A percentile compares a stretch with the other conserved stretches of the same genome.
Conservation (phyloP, 2,888 invertebrate genomes). For the Pinctada fucata region DNA sequence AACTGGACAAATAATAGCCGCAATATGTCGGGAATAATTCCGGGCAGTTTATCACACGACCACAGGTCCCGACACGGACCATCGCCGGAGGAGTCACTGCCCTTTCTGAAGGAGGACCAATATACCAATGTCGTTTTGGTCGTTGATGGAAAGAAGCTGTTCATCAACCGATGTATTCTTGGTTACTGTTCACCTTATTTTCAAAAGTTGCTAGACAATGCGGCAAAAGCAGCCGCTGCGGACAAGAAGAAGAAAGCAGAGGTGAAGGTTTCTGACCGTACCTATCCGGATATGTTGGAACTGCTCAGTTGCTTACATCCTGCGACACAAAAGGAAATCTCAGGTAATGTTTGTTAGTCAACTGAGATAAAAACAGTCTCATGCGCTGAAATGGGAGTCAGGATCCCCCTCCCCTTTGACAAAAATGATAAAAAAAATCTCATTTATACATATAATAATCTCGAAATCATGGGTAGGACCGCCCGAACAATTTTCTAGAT, state of each 20-base stretch:
- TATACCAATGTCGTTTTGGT: slow-evolving; percentile 34
- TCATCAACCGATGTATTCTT: slow-evolving; percentile 27
- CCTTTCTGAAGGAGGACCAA: slow-evolving; percentile 39
- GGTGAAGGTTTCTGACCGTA: slow-evolving; percentile 28
- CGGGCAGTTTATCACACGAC: not conserved
- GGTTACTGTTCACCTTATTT: slow-evolving; percentile 34
- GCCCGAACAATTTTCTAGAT: too few relatives aligned
- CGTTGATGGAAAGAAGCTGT: slow-evolving; percentile 36
- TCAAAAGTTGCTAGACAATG: slow-evolving; percentile 30
- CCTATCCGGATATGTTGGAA: slow-evolving; percentile 32
- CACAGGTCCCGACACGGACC: not conserved
- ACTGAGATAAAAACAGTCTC: too few relatives aligned
- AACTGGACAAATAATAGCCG: too few relatives aligned
- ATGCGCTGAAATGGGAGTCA: too few relatives aligned
- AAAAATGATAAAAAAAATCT: too few relatives aligned
- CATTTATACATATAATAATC: too few relatives aligned
- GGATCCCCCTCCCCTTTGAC: too few relatives aligned
- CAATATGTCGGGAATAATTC: not conserved
- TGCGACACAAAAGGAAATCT: slow-evolving; percentile 22
- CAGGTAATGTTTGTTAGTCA: slow-evolving; percentile 18
- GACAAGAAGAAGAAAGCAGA: slow-evolving; percentile 22
- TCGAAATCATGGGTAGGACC: too few relatives aligned
- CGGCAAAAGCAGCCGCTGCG: slow-evolving; percentile 14
- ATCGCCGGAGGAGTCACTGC: slow-evolving; percentile 13
- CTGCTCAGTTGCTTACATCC: slow-evolving; percentile 36